Conservation (phyloP, 2,888 invertebrate species). For the Phymatocera aterrima region DNA sequence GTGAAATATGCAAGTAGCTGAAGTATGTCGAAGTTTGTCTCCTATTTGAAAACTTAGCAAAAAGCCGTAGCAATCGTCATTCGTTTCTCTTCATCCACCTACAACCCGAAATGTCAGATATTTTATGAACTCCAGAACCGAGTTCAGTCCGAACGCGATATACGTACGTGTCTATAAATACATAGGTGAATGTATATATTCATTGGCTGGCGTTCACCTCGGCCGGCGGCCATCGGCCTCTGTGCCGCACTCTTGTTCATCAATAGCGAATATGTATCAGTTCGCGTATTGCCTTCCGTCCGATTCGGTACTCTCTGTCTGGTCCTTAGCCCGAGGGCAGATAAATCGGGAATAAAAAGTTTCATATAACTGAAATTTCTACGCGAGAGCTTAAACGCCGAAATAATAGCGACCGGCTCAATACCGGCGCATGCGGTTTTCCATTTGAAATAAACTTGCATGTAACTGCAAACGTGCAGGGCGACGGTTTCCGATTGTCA, state of each 20-base stretch:
- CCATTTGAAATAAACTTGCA: no score
- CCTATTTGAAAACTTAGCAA: not conserved
- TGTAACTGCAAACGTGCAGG: not conserved
- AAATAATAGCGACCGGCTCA: conserved; percentile 56
- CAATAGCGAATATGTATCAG: not conserved
- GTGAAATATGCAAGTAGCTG: not conserved
- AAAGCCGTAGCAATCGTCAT: not conserved
- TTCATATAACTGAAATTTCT: not conserved
- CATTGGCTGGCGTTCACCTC: not conserved
- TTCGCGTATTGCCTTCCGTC: not conserved
- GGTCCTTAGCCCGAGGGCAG: conserved; percentile 11
- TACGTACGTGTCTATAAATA: not conserved
- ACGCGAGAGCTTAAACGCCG: conserved; percentile 10
- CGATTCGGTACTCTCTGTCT: conserved; percentile 5
- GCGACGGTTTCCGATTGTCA: not conserved
- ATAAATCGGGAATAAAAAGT: not conserved
- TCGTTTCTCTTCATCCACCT: no score
- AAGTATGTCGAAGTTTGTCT: not conserved
- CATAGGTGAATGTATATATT: no score
- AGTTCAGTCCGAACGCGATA: no score
- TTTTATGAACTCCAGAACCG: no score
- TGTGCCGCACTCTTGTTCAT: not conserved
- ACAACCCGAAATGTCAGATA: no score
- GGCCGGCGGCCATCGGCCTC: not conserved
- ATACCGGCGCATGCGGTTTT: conserved; percentile 48